Percentiles rank a stretch among this genome's conserved stretches.
Conservation (phyloP, 2,113 vertebrate species). For the Carollia perspicillata region DNA sequence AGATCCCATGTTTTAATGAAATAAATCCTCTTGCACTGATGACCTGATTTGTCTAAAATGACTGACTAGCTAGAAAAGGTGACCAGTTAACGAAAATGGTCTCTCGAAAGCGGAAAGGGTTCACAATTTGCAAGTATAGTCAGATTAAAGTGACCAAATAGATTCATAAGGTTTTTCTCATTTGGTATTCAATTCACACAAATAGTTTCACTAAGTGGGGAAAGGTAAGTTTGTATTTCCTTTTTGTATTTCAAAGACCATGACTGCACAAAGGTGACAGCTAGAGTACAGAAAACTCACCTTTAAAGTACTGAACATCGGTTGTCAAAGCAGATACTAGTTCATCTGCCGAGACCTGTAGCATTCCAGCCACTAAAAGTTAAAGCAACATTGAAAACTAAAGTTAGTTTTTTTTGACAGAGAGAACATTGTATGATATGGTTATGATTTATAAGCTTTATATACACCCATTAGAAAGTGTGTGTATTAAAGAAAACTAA, state of each 20-base stretch:
- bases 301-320: slow-evolving; percentile 94
- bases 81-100: background rate
- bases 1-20: accelerated
- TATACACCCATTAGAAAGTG: background rate
- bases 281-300: slow-evolving; percentile 72
- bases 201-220: background rate
- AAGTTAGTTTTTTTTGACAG: background rate
- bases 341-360: slow-evolving; percentile 91
- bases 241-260: background rate
- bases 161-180: background rate
- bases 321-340: slow-evolving; percentile 91
- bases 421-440: background rate
- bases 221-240: background rate
- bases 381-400: background rate
- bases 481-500: background rate
- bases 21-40: background rate
- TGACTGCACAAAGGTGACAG: background rate
- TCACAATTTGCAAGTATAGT: background rate
- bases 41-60: background rate
- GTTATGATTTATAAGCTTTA: too few relatives aligned
- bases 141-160: accelerated
- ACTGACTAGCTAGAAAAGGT: background rate
- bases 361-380: slow-evolving; percentile 89
- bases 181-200: background rate
- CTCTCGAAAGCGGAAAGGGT: background rate